Evolutionary conservation across 2,797 vertebrate genomes (phyloP), one percentile per base, ranked within the genome.

Genomic region (Taenioides sp.): DNA sequence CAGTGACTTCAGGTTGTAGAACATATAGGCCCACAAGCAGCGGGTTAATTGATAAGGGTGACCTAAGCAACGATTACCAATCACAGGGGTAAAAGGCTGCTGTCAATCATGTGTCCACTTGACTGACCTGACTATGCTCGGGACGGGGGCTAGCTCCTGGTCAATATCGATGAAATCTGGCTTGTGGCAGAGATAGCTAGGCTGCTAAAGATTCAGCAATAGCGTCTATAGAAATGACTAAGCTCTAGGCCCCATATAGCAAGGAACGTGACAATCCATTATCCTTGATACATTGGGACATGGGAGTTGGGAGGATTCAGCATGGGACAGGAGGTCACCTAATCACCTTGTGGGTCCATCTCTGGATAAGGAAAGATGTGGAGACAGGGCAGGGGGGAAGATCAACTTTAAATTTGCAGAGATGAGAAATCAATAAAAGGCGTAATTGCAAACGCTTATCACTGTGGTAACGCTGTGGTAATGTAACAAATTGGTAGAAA

Each of bases 361-460:
- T 93, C 91, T 23, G 12, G 91, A 92, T 72, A 85, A 89, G 70
- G 67, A 57, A 43, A 71, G 14, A 28, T 18, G 25, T 69, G 70
- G 72, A 37, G 69, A 59, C 28, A 9, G 60, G 60, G 28, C 7
- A n/a, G 5, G 58, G 69, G 12, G 7, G 25, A 92, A 93, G 94
- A 95, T 94, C 94, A 94, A 95, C 95, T 94, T 95, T 88, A 95
- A 96, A 96, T 96, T 95, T 95, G 93, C 92, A 91, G 92, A 95
- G 96, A 97, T 97, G 95, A 97, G 97, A 97, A 98, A 98, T 97
- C 96, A 96, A 98, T 98, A 95, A 59, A 94, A 93, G 79, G 93
- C 90, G 95, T 97, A 97, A 98, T 98, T 98, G 96, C 96, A 96
- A 93, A 59, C 95, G 96, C 95, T 97, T 97, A 97, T 98, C 95